Percentiles rank a stretch among this genome's conserved stretches.
Evolutionary conservation across 2,797 vertebrate species (phyloP).

Genomic region (Brotogeris chrysoptera): DNA sequence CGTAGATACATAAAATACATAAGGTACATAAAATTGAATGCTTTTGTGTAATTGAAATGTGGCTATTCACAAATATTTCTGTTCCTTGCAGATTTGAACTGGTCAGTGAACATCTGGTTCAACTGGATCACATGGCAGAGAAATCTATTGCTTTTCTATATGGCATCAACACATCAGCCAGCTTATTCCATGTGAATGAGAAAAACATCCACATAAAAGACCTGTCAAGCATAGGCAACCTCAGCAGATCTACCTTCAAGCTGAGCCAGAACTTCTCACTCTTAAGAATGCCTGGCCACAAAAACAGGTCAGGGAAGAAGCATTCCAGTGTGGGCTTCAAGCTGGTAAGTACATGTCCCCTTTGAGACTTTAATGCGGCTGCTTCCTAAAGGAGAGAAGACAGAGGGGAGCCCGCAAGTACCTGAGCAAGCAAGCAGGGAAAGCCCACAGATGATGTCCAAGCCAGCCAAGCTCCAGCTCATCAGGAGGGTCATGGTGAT

Average conservation of each 20-base stretch:
- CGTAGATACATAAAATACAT: neutral
- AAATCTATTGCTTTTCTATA: conserved; percentile 50
- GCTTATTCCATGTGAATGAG: neutral
- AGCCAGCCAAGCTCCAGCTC: neutral
- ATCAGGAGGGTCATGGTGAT: rapidly evolving
- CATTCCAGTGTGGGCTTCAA: conserved; percentile 62
- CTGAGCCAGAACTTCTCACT: conserved; percentile 53
- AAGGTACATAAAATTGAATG: neutral
- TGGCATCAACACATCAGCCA: conserved; percentile 15
- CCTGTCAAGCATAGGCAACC: neutral
- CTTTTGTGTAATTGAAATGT: rapidly evolving
- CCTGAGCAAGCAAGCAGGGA: neutral
- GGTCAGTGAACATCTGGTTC: conserved; percentile 27
- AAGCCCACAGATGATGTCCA: neutral
- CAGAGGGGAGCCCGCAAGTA: neutral
- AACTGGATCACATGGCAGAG: conserved; percentile 64
- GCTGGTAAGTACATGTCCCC: conserved; percentile 50
- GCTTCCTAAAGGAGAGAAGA: neutral
- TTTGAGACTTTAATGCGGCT: neutral
- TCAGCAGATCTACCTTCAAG: neutral
- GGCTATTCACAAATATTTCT: neutral
- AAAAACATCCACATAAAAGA: neutral
- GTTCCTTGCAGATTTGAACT: conserved; percentile 46
- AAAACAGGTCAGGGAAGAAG: neutral
- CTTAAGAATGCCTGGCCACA: neutral